phyloP scores from a whole-genome alignment of 2,888 invertebrate species.

The Nomada hirtipes region DNA sequence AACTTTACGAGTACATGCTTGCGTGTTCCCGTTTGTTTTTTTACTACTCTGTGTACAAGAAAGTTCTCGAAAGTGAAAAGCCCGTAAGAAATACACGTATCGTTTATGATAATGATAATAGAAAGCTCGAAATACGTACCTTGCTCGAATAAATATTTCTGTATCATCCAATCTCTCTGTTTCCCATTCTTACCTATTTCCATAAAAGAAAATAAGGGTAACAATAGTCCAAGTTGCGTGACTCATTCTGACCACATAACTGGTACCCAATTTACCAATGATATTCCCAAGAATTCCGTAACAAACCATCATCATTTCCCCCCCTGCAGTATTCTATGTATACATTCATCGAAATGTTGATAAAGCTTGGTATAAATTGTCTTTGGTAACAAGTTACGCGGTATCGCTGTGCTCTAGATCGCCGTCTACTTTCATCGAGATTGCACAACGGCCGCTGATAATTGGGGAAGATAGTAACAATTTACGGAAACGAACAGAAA shows the following conservation, averaged over 20 bases:
- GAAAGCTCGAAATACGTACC: neutral
- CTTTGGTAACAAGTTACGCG: neutral
- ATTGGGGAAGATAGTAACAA: neutral
- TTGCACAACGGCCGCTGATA: neutral
- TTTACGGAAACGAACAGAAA: constrained; percentile 2
- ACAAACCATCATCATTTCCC: neutral
- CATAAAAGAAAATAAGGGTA: neutral
- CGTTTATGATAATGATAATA: too few species aligned
- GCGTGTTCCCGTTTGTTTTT: neutral
- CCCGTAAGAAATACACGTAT: too few species aligned
- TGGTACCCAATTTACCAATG: neutral
- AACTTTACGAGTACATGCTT: neutral
- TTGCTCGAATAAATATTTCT: neutral
- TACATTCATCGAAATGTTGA: neutral
- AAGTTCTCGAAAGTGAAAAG: too few species aligned
- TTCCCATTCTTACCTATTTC: neutral
- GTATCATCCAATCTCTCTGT: neutral
- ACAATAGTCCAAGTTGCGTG: constrained; percentile 5
- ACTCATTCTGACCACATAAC: neutral
- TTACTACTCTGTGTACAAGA: too few species aligned
- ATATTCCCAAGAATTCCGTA: neutral
- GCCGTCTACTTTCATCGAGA: neutral
- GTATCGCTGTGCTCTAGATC: neutral
- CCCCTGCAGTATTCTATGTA: neutral
- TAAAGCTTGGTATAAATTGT: neutral